Evolutionary conservation across 2,797 vertebrate species (phyloP).

Genomic region (Xiphorhynchus erythropygius): DNA sequence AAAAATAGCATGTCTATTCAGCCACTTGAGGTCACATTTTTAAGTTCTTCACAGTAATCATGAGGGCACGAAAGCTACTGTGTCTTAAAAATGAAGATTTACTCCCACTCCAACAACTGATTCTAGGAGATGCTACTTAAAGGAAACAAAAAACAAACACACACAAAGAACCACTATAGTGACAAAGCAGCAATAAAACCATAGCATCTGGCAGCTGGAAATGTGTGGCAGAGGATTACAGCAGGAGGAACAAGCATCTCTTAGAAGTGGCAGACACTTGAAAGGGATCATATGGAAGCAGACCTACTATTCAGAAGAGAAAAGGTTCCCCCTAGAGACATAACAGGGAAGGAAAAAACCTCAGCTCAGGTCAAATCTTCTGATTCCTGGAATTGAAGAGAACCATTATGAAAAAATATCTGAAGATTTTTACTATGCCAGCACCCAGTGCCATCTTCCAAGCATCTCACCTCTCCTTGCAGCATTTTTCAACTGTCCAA

Average conservation of each 20-base stretch:
- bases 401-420: not conserved
- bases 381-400: not conserved
- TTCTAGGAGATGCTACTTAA: not conserved
- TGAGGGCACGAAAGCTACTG: not conserved
- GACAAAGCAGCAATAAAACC: conserved; percentile 2
- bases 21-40: not conserved
- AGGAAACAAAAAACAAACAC: not conserved
- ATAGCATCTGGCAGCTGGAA: not conserved
- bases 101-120: not conserved
- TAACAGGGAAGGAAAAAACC: not conserved
- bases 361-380: not conserved
- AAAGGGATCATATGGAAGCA: not conserved
- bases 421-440: not conserved
- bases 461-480: not conserved
- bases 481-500: not conserved
- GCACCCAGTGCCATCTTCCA: not conserved
- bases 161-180: not conserved
- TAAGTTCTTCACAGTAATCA: not conserved
- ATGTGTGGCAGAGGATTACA: not conserved
- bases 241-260: not conserved
- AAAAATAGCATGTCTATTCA: not conserved
- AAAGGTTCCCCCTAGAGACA: conserved; percentile 20
- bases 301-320: not conserved
- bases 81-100: not conserved
- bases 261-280: not conserved